These are phyloP conservation scores for Nannoperca australis DNA, from an alignment of 2,797 vertebrate genomes.

Conservation along the genomic window DNA sequence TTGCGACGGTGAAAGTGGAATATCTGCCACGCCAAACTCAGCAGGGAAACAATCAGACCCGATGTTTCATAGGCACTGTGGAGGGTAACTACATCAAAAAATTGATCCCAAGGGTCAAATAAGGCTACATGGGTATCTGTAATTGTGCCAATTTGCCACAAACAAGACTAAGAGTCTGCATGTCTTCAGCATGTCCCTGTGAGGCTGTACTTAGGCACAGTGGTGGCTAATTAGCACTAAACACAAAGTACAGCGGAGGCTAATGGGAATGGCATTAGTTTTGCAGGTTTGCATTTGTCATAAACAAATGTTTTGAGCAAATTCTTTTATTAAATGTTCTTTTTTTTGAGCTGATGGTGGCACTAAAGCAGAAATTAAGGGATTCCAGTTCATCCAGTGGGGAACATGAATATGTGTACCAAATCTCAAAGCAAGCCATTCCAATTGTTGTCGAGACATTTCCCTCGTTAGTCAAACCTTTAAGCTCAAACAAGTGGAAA, in stretches of 20 bases:
- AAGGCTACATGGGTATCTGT: not conserved
- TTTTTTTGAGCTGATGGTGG: not conserved
- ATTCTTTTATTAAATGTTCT: too few relatives aligned
- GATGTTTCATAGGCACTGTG: not conserved
- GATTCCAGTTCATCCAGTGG: not conserved
- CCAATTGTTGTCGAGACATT: not conserved
- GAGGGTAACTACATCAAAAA: conserved; percentile 4
- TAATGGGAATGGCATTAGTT: not conserved
- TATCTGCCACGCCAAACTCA: conserved; percentile 1
- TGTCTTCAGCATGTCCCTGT: not conserved
- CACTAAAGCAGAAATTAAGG: not conserved
- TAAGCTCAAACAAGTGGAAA: not conserved
- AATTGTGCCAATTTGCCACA: not conserved
- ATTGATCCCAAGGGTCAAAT: conserved; percentile 14
- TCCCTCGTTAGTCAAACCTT: too few relatives aligned
- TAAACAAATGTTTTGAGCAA: not conserved
- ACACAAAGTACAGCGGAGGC: not conserved
- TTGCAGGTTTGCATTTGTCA: not conserved
- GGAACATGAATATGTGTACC: too few relatives aligned
- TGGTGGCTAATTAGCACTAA: not conserved
- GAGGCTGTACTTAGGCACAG: not conserved
- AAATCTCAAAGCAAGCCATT: not conserved
- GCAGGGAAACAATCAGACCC: conserved; percentile 2
- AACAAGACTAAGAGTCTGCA: not conserved
- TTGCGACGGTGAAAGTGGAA: conserved; percentile 19